phyloP scores from a whole-genome alignment of 1,140 invertebrate genomes.

The Zaprionus vittiger region DNA sequence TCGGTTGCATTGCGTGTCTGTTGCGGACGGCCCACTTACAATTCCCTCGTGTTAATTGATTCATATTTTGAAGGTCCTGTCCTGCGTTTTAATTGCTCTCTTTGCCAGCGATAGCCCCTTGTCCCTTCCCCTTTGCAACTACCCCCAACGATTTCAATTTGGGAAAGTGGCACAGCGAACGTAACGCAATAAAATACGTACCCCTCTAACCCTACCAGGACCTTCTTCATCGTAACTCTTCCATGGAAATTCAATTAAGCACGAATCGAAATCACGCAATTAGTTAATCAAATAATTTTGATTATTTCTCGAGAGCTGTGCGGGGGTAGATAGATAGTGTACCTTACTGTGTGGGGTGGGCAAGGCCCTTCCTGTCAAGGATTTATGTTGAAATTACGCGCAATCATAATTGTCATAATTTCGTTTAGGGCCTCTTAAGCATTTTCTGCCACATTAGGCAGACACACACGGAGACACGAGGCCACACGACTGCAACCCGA shows the following conservation, averaged over 20 bases:
- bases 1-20: slow-evolving; percentile 63
- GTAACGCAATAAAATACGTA: slow-evolving; percentile 50
- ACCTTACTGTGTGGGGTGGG: not conserved
- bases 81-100: slow-evolving; percentile 64
- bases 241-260: slow-evolving; percentile 80
- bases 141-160: slow-evolving; percentile 64
- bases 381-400: slow-evolving; percentile 74
- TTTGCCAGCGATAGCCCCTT: slow-evolving; percentile 31
- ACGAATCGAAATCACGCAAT: slow-evolving; percentile 81
- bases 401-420: slow-evolving; percentile 71
- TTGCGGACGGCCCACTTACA: slow-evolving; percentile 9
- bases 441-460: slow-evolving; percentile 48
- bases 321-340: not conserved
- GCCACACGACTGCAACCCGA: slow-evolving; percentile 9
- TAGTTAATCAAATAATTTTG: slow-evolving; percentile 83
- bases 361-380: slow-evolving; percentile 22
- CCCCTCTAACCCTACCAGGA: not conserved
- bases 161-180: slow-evolving; percentile 69
- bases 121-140: not conserved
- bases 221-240: slow-evolving; percentile 11
- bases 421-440: slow-evolving; percentile 51
- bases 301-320: slow-evolving; percentile 40
- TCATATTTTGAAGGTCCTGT: slow-evolving; percentile 75
- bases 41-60: slow-evolving; percentile 78
- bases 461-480: slow-evolving; percentile 42